Percentiles rank a stretch among this genome's conserved stretches.
These are phyloP conservation scores for Sericinus montela DNA, from an alignment of 2,888 invertebrate genomes.

Conservation along the genomic window DNA sequence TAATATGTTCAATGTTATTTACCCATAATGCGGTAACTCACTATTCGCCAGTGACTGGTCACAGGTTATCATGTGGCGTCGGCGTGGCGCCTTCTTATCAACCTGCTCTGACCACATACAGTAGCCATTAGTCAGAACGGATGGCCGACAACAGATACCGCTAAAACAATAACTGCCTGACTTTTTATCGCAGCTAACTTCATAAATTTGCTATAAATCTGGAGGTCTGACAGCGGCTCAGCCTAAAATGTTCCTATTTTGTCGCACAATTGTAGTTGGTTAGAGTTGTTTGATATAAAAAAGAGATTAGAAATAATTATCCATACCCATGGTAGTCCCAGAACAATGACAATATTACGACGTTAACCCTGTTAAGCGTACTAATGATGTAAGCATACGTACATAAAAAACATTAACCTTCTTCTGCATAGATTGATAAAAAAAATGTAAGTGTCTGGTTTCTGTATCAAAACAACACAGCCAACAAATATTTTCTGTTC, in stretches of 20 bases:
- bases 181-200: conserved; percentile 22
- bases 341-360: too few relatives aligned
- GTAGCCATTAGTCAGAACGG: conserved; percentile 26
- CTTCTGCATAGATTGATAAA: too few relatives aligned
- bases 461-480: too few relatives aligned
- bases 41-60: conserved; percentile 23
- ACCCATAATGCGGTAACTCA: conserved; percentile 1
- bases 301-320: too few relatives aligned
- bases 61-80: conserved; percentile 36
- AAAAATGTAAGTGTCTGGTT: too few relatives aligned
- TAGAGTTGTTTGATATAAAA: too few relatives aligned
- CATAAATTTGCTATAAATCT: conserved; percentile 8
- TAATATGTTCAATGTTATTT: neutral
- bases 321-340: too few relatives aligned
- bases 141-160: conserved; percentile 12
- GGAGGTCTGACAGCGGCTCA: neutral
- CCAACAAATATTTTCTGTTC: too few relatives aligned
- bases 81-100: conserved; percentile 37
- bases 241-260: neutral
- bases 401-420: too few relatives aligned
- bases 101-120: conserved; percentile 22
- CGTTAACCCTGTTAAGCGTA: too few relatives aligned
- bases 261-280: too few relatives aligned
- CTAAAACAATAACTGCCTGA: conserved; percentile 14
- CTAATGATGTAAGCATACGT: too few relatives aligned